Evolutionary conservation across 2,113 vertebrate species (phyloP).

Genomic region (Atrichornis clamosus): DNA sequence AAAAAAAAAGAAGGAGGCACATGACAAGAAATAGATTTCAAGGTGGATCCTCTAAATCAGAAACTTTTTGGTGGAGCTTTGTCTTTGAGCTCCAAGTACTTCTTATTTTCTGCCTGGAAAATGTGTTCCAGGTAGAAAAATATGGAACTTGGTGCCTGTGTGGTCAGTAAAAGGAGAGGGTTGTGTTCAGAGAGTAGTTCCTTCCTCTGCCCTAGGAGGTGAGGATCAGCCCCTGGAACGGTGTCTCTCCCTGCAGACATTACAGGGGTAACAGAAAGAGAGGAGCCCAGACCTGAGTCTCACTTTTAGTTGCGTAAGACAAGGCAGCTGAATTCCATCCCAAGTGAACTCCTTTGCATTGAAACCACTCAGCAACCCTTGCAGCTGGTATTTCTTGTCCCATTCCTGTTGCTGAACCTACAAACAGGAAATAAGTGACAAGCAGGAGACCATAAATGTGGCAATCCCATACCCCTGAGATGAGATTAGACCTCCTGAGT

Average conservation of each 20-base stretch:
- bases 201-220: neutral
- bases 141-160: neutral
- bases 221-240: neutral
- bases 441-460: neutral
- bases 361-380: neutral
- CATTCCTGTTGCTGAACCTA: neutral
- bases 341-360: neutral
- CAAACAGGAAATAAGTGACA: neutral
- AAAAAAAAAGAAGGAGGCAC: neutral
- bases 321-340: neutral
- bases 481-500: neutral
- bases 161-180: neutral
- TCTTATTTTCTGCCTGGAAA: neutral
- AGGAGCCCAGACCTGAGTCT: neutral
- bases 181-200: neutral
- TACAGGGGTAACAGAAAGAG: neutral
- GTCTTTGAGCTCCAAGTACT: neutral
- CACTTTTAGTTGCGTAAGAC: neutral
- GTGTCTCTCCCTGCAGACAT: neutral
- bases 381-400: neutral
- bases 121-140: neutral
- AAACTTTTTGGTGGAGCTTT: neutral
- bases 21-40: neutral
- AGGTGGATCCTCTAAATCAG: neutral
- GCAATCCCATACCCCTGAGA: neutral